These are phyloP conservation scores for Teleogryllus oceanicus DNA, from an alignment of 2,888 invertebrate species.

Conservation along the genomic window DNA sequence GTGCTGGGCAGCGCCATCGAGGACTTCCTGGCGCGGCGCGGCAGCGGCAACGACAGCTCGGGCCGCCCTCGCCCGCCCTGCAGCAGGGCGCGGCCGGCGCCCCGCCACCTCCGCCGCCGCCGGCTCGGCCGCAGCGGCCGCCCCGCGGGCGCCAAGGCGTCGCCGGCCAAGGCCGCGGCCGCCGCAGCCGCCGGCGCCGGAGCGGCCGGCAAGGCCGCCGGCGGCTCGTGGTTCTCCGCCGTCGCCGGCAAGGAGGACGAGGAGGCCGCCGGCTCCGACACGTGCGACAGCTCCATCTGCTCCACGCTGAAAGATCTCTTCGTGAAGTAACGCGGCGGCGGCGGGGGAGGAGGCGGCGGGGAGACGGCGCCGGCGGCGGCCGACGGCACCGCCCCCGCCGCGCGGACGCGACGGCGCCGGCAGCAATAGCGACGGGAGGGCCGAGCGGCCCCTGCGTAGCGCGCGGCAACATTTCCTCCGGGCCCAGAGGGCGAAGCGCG, in stretches of 20 bases:
- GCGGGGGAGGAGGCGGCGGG: no score
- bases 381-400: no score
- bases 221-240: conserved; percentile 55
- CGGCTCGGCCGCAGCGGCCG: conserved; percentile 40
- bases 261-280: conserved; percentile 52
- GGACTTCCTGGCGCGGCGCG: conserved; percentile 66
- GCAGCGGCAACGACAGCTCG: conserved; percentile 51
- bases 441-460: no score
- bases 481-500: no score
- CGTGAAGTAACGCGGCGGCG: conserved; percentile 62
- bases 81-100: background rate
- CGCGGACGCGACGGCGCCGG: no score
- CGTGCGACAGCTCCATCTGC: conserved; percentile 77
- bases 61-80: background rate
- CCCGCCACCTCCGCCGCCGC: background rate
- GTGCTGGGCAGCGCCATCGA: conserved; percentile 80
- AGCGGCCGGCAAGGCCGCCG: conserved; percentile 44
- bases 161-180: conserved; percentile 35
- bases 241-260: conserved; percentile 65
- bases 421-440: no score
- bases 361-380: no score
- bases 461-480: no score
- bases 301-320: conserved; percentile 81
- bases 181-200: conserved; percentile 39
- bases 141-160: conserved; percentile 42